These are phyloP conservation scores for Anaspis maculata DNA, from an alignment of 2,888 invertebrate species.

Conservation along the genomic window DNA sequence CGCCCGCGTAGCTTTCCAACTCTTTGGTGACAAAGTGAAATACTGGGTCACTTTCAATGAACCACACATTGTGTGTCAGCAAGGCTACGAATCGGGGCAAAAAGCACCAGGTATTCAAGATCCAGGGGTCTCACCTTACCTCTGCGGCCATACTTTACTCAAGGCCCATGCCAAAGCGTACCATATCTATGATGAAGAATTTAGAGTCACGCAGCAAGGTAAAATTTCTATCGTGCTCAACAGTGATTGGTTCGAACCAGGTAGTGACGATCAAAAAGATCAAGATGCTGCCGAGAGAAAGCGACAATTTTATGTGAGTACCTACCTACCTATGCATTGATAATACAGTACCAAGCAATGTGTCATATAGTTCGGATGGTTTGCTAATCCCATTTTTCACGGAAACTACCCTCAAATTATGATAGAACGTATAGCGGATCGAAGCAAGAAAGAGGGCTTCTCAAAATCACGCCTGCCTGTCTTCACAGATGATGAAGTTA, in stretches of 20 bases:
- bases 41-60: constrained; percentile 52
- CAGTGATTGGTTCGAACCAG: constrained; percentile 7
- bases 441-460: constrained; percentile 52
- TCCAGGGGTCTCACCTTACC: constrained; percentile 51
- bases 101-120: constrained; percentile 44
- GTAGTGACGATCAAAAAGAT: constrained; percentile 3
- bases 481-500: constrained; percentile 53
- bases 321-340: no score
- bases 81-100: constrained; percentile 32
- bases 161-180: constrained; percentile 58
- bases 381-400: constrained; percentile 50
- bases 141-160: constrained; percentile 54
- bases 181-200: constrained; percentile 4
- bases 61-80: constrained; percentile 33
- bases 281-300: constrained; percentile 5
- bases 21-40: constrained; percentile 36
- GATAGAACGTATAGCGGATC: constrained; percentile 49
- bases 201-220: constrained; percentile 1
- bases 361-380: constrained; percentile 27
- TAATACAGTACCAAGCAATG: no score
- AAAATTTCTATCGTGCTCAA: constrained; percentile 3
- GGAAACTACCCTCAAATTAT: constrained; percentile 62
- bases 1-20: constrained; percentile 44
- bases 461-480: constrained; percentile 52
- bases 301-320: constrained; percentile 5